Conservation (phyloP, 1,140 invertebrate genomes). For the Anastatus disparis region DNA sequence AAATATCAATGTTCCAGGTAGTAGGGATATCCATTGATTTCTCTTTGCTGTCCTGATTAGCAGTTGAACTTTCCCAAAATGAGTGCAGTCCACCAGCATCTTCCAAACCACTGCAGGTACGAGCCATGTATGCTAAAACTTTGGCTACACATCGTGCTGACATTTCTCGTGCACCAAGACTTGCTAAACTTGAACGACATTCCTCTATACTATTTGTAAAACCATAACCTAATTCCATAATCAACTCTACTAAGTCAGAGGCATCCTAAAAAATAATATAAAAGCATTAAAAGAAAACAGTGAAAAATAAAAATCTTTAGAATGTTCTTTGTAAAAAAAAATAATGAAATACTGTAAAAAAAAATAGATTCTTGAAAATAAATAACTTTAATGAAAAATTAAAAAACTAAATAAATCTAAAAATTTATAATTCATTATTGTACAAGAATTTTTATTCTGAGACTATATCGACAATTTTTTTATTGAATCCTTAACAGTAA, state of each 20-base stretch:
- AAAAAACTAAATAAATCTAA: too few species aligned
- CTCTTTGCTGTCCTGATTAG: constrained; percentile 57
- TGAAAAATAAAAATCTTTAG: background rate
- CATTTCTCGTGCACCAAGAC: constrained; percentile 79
- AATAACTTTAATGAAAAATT: background rate
- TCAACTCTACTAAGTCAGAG: constrained; percentile 81
- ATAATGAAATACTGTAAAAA: background rate
- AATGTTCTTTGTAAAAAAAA: too few species aligned
- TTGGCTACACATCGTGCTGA: constrained; percentile 84
- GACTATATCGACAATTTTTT: too few species aligned
- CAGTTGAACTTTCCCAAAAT: constrained; percentile 60
- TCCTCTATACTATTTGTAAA: constrained; percentile 90
- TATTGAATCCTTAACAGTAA: too few species aligned
- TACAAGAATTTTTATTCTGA: too few species aligned
- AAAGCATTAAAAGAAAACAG: too few species aligned
- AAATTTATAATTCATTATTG: too few species aligned
- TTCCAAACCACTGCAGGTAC: constrained; percentile 80
- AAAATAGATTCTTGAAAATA: background rate
- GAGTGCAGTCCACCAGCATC: constrained; percentile 75
- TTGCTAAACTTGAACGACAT: constrained; percentile 84
- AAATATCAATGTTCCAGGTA: constrained; percentile 94
- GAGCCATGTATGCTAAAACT: constrained; percentile 87
- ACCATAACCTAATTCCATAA: constrained; percentile 89
- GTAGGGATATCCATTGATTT: constrained; percentile 63
- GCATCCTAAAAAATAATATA: constrained; percentile 69